Evolutionary conservation across 2,797 vertebrate species (phyloP).

Genomic region (Labeo calbasu): DNA sequence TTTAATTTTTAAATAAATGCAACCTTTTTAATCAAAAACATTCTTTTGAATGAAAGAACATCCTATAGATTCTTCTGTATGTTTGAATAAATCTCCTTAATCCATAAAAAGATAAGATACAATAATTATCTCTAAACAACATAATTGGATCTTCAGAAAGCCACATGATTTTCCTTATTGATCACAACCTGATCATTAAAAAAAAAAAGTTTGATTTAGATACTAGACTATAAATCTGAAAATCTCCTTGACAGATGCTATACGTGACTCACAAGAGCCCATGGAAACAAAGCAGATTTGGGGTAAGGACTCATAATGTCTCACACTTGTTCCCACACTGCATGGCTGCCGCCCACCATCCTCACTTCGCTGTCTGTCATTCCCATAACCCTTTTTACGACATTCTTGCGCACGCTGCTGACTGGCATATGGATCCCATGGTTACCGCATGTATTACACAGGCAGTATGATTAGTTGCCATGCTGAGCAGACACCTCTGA

Average conservation of each 20-base stretch:
- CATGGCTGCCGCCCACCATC: constrained; percentile 18
- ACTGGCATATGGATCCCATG: constrained; percentile 50
- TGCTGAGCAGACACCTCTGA: constrained; percentile 14
- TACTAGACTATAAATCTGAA: not conserved
- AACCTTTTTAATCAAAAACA: too few species aligned
- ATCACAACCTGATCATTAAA: not conserved
- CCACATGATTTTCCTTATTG: not conserved
- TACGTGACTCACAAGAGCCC: not conserved
- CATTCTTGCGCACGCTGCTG: constrained; percentile 29
- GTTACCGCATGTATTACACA: constrained; percentile 47
- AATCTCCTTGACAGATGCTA: not conserved
- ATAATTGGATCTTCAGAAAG: not conserved
- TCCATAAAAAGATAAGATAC: not conserved
- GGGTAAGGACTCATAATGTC: not conserved
- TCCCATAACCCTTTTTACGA: constrained; percentile 1
- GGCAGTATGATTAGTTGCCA: constrained; percentile 26
- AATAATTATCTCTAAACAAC: not conserved
- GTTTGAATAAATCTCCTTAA: not conserved
- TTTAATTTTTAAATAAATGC: too few species aligned
- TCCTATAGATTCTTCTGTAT: not conserved
- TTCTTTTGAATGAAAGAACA: not conserved
- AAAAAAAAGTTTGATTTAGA: not conserved
- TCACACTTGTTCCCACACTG: constrained; percentile 1
- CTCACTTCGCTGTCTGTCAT: constrained; percentile 4
- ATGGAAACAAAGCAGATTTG: not conserved